Conservation (phyloP, 2,797 vertebrate genomes). For the Channa striata region DNA sequence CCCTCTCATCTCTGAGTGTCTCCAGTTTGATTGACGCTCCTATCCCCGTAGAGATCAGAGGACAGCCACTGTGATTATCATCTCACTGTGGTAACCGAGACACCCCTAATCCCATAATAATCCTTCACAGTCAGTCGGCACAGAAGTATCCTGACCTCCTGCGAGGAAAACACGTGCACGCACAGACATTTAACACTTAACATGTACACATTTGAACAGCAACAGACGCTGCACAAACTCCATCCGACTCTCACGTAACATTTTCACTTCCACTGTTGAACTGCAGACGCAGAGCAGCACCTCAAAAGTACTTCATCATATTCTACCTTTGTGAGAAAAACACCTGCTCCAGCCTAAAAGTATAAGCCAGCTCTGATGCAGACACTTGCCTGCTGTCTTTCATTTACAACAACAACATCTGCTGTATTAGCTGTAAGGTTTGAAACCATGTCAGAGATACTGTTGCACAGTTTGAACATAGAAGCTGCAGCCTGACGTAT, state of each 20-base stretch:
- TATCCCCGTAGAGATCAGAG: constrained; percentile 80
- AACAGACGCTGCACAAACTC: constrained; percentile 6
- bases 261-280: background rate
- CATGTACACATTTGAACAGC: background rate
- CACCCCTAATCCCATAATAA: constrained; percentile 80
- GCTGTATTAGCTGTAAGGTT: constrained; percentile 28
- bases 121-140: constrained; percentile 71
- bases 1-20: constrained; percentile 65
- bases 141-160: constrained; percentile 70
- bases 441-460: constrained; percentile 21
- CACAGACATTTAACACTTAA: constrained; percentile 20
- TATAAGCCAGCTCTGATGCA: constrained; percentile 2
- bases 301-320: background rate
- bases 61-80: constrained; percentile 81
- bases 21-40: constrained; percentile 75
- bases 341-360: background rate
- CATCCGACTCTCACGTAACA: background rate
- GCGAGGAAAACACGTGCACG: constrained; percentile 56
- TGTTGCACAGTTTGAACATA: background rate
- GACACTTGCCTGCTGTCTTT: constrained; percentile 19
- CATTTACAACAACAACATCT: constrained; percentile 23
- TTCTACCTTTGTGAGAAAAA: background rate
- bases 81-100: constrained; percentile 78
- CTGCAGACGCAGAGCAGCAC: background rate
- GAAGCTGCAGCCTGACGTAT: background rate